Evolutionary conservation across 1,140 invertebrate genomes (phyloP), one percentile per base, ranked within the genome.

Genomic region (Matsumurasca onukii): DNA sequence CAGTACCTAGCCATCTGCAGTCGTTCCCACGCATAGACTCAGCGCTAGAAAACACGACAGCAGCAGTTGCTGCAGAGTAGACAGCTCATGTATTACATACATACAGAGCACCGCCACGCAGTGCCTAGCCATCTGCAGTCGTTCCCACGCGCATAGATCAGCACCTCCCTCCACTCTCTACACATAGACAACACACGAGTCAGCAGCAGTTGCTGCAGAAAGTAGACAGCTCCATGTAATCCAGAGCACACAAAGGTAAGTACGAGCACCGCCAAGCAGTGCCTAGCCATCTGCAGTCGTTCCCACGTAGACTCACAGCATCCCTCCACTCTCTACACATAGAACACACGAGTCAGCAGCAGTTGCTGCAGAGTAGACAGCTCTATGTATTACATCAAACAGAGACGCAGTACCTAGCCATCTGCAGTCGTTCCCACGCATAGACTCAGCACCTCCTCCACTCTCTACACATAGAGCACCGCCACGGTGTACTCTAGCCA

Each of bases 161-260:
- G 74, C n/a, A 76, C 73, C 13, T 67, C 59, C 2, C 55, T 71
- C 9, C 61, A 63, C 39, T 13, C n/a, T n/a, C n/a, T n/a, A n/a
- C n/a, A n/a, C n/a, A n/a, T n/a, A n/a, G 79, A 75, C 9, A 86
- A 73, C 3, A 86, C 76, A 15, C 83, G 73, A 3, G 77, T 75
- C 22, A 79, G 73, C n/a, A 86, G 68, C 12, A 85, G 71, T 45
- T 84, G 79, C 31, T 77, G 76, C n/a, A 75, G 69, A n/a, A n/a
- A n/a, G 79, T 74, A 61, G 77, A 77, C 65, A 86, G 74, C 13
- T 79, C 79, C 2, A 77, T 75, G 59, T 78, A 80, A 12, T 84
- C 74, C n/a, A 61, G 85, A 83, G 31, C 85, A 75, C 24, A 84
- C 74, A 3, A 86, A 70, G 85, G 83, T 5, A 80, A 76, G 3